Base-by-base conservation (phyloP, 2,797 vertebrate species). In the Hippocampus kuda region DNA sequence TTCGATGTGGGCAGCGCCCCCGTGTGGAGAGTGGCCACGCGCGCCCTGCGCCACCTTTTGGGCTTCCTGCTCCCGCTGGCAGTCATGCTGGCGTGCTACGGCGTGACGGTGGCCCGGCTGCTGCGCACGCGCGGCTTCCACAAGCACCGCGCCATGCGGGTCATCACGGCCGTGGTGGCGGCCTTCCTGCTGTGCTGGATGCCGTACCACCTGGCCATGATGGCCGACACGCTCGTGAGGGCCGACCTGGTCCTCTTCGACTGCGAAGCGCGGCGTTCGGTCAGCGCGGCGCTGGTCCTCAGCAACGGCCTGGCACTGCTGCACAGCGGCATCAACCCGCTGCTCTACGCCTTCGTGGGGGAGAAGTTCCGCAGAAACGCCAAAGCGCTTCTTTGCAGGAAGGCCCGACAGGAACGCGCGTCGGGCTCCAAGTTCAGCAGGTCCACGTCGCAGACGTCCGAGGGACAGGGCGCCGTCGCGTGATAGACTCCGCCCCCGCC, bases 331-430 rank as follows among this genome's bases (percentile, higher is more conserved):
- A 76, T 92, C 73, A 93, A 93, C 76, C 92, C 92, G 0, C 64
- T 92, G 63, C 83, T 93, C 67, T 93, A 92, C 0, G 91, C 91
- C 26, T 91, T 92, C 0, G 85, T 93, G 27, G 92, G 89, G 1
- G 82, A 87, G 81, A 93, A 90, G 85, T 93, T 93, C 85, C 82
- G 89, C 72, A 84, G 38, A 0, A 89, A 84, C 34, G 77, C 90
- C 74, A 18, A 4, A 27, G 53, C 46, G 22, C 51, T 91, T 22
- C 22, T 90, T 18, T 51, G 74, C 2, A 84, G 72, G 73, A 86
- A 27, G 11, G 13, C 70, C 54, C 48, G 81, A 22, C 67, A 72
- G 64, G 86, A 89, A 34, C 76, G 79, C 48, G 0, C 56, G 11
- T 84, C 83, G 0, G 44, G 27, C 15, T 82, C 87, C 2, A 86